Conservation (phyloP, 2,797 vertebrate genomes). For the Characodon lateralis region DNA sequence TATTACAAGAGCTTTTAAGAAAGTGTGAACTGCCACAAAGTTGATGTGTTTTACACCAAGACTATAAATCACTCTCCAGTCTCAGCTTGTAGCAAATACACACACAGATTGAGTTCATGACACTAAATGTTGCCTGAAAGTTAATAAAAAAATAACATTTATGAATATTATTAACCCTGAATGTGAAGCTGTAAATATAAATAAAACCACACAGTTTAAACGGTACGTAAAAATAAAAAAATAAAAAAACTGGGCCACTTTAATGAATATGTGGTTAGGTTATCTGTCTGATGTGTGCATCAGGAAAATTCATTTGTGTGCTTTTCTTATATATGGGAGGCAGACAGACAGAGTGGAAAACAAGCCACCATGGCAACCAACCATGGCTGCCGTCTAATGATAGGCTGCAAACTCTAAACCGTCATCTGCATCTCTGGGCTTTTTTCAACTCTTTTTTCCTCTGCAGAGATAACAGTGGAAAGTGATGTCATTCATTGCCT, state of each 20-base stretch:
- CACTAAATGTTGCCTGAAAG: conserved; percentile 29
- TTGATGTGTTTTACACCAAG: conserved; percentile 55
- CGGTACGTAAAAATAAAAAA: conserved; percentile 38
- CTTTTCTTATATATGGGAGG: conserved; percentile 61
- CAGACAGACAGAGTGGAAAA: conserved; percentile 73
- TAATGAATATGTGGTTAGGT: conserved; percentile 67
- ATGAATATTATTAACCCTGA: conserved; percentile 40
- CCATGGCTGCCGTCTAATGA: conserved; percentile 71
- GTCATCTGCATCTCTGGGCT: conserved; percentile 57
- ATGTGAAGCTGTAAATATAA: conserved; percentile 42
- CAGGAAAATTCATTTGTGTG: conserved; percentile 71
- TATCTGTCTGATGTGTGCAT: conserved; percentile 72
- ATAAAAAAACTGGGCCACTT: conserved; percentile 32
- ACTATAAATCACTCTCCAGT: conserved; percentile 34
- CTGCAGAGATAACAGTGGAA: conserved; percentile 71
- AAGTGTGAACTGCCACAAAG: conserved; percentile 41
- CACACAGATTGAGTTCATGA: conserved; percentile 1
- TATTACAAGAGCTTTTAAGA: conserved; percentile 57
- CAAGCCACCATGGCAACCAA: conserved; percentile 71
- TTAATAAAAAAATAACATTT: conserved; percentile 37
- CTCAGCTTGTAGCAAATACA: conserved; percentile 22
- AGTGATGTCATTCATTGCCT: conserved; percentile 64
- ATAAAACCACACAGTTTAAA: conserved; percentile 35
- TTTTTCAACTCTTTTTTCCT: conserved; percentile 14
- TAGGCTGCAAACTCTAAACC: conserved; percentile 71